Conservation (phyloP, 2,888 invertebrate species). For the Cosmorhoe ocellata region DNA sequence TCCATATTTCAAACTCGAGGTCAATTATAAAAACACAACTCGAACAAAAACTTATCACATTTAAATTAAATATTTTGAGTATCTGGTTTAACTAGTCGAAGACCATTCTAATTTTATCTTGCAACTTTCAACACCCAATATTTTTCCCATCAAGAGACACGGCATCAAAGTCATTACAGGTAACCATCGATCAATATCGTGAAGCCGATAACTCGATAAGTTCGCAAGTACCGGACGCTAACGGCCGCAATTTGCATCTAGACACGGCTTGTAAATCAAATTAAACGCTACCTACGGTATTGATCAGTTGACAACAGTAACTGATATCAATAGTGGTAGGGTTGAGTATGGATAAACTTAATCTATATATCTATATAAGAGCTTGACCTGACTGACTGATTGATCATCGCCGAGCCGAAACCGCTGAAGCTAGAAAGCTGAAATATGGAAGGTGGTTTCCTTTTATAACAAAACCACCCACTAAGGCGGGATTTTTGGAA, state of each 20-base stretch:
- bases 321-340: conserved; percentile 29
- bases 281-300: conserved; percentile 46
- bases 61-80: no score
- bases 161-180: conserved; percentile 20
- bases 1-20: no score
- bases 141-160: conserved; percentile 14
- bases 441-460: no score
- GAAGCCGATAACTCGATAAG: conserved; percentile 22
- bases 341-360: background rate
- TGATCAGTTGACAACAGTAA: conserved; percentile 41
- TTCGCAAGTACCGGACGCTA: conserved; percentile 30
- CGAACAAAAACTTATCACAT: no score
- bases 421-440: no score
- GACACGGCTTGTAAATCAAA: conserved; percentile 50
- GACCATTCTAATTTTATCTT: background rate
- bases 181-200: conserved; percentile 26
- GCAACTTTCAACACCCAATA: background rate
- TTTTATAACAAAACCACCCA: no score
- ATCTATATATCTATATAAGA: no score
- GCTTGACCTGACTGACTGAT: no score
- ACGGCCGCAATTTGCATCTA: conserved; percentile 42
- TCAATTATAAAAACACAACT: no score
- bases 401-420: no score
- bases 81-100: no score
- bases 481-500: no score